These are phyloP conservation scores for Atrina japonica DNA, from an alignment of 2,888 invertebrate genomes.

Conservation along the genomic window DNA sequence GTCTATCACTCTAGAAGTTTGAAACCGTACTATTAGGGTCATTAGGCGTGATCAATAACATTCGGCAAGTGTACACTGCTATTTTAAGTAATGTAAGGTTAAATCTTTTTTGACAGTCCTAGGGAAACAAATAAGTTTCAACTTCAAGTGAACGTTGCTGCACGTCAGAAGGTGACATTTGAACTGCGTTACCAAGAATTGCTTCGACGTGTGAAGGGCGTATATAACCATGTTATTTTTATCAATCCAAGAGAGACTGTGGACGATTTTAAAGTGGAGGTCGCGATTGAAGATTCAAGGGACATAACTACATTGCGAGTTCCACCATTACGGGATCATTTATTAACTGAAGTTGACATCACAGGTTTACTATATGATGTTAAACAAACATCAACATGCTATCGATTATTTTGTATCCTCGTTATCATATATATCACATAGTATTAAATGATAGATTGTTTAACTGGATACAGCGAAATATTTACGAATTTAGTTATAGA, in stretches of 20 bases:
- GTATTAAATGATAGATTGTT: too few relatives aligned
- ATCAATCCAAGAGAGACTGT: slow-evolving; percentile 86
- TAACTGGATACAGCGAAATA: too few relatives aligned
- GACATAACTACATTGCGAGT: slow-evolving; percentile 83
- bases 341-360: slow-evolving; percentile 9
- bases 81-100: too few relatives aligned
- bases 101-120: slow-evolving; percentile 25
- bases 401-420: too few relatives aligned
- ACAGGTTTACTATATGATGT: too few relatives aligned
- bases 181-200: slow-evolving; percentile 88
- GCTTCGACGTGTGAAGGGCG: slow-evolving; percentile 84
- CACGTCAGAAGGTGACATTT: slow-evolving; percentile 85
- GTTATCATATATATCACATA: too few relatives aligned
- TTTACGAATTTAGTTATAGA: too few relatives aligned
- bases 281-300: slow-evolving; percentile 85
- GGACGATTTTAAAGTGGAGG: slow-evolving; percentile 85
- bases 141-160: slow-evolving; percentile 86
- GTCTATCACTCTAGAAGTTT: too few relatives aligned
- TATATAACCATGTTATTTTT: slow-evolving; percentile 86
- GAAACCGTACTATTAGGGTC: too few relatives aligned
- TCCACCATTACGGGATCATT: slow-evolving; percentile 7
- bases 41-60: too few relatives aligned
- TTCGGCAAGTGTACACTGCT: too few relatives aligned
- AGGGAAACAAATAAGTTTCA: slow-evolving; percentile 87
- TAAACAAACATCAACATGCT: too few relatives aligned